These are phyloP conservation scores for Netta rufina DNA, from an alignment of 2,797 vertebrate genomes.

Conservation along the genomic window DNA sequence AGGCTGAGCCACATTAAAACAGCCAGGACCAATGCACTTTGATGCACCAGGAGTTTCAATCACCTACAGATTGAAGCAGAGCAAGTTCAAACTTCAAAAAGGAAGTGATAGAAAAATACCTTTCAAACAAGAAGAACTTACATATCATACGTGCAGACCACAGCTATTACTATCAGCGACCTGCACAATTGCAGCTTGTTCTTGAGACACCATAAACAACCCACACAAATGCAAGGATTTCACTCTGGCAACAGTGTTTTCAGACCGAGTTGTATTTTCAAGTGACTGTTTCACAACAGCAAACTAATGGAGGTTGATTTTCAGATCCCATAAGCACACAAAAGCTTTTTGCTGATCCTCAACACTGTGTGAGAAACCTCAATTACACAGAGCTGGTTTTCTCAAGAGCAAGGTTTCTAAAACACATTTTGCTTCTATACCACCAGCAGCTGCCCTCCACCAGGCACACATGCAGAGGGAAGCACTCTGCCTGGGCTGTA, in stretches of 20 bases:
- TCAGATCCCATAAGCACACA: not conserved
- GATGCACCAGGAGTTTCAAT: conserved; percentile 77
- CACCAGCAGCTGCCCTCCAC: not conserved
- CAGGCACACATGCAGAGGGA: accelerated
- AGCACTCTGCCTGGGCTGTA: not conserved
- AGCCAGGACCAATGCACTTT: conserved; percentile 91
- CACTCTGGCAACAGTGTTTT: not conserved
- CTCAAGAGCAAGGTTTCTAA: not conserved
- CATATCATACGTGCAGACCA: accelerated
- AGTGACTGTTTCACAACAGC: not conserved
- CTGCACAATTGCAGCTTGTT: not conserved
- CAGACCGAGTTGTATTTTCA: not conserved
- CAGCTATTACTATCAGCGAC: not conserved
- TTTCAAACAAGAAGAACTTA: not conserved
- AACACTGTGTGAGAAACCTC: not conserved
- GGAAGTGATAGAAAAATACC: not conserved
- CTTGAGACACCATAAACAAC: not conserved
- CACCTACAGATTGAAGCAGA: conserved; percentile 49
- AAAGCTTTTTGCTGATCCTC: not conserved
- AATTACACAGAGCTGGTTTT: not conserved
- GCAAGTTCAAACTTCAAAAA: not conserved
- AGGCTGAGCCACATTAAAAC: conserved; percentile 84
- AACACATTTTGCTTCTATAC: not conserved
- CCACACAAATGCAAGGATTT: not conserved
- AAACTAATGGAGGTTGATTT: not conserved